A percentile compares a stretch with the other conserved stretches of the same genome.
Conservation (phyloP, 2,888 invertebrate species). For the Agrenia bidenticulata region DNA sequence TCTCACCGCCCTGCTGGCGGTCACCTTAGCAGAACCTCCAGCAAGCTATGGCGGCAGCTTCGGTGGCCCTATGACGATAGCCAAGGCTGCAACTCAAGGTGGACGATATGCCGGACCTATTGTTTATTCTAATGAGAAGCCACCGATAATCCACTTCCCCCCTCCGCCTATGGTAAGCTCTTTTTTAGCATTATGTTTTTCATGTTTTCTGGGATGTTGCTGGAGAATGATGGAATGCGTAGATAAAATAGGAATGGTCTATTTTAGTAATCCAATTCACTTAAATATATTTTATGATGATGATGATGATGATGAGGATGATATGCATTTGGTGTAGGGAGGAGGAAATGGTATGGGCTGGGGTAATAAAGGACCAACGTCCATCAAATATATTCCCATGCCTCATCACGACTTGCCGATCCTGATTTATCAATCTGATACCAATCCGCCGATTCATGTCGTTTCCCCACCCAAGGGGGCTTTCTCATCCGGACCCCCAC, state of each 20-base stretch:
- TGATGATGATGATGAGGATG: neutral
- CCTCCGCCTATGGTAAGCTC: constrained; percentile 49
- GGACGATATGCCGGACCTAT: constrained; percentile 52
- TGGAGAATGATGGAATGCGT: neutral
- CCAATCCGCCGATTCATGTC: constrained; percentile 56
- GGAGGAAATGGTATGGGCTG: constrained; percentile 11
- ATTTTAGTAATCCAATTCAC: neutral
- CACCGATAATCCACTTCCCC: constrained; percentile 52
- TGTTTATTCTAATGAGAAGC: constrained; percentile 52
- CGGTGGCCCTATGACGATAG: neutral
- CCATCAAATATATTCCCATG: constrained; percentile 56
- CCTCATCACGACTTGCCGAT: constrained; percentile 56
- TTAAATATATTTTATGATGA: neutral
- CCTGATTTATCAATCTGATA: constrained; percentile 55
- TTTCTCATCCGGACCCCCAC: constrained; percentile 20
- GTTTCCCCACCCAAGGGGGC: constrained; percentile 53
- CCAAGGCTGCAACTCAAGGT: constrained; percentile 31
- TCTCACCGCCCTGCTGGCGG: constrained; percentile 1
- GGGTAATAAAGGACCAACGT: constrained; percentile 41
- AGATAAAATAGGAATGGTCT: neutral
- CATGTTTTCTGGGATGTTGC: too few species aligned
- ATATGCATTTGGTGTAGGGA: neutral
- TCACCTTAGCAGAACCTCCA: constrained; percentile 41
- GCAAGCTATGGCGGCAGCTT: constrained; percentile 20
- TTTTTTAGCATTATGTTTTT: too few species aligned